Conservation (phyloP, 2,797 vertebrate genomes). For the Thaleichthys pacificus region DNA sequence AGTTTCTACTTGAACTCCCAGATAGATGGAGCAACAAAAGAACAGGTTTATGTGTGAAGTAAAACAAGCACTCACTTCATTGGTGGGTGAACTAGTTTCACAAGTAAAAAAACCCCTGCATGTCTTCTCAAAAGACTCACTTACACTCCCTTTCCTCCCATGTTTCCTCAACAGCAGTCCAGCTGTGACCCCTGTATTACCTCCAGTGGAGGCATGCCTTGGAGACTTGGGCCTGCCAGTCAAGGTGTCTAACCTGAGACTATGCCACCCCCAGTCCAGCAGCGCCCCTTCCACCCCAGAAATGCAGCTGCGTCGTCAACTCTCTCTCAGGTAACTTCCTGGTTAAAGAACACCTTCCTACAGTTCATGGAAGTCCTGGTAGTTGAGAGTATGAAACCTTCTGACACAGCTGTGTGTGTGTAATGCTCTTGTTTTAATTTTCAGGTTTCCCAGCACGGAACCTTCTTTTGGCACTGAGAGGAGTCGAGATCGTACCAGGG, state of each 20-base stretch:
- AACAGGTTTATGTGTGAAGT: neutral
- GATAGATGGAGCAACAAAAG: neutral
- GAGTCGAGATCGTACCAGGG: conserved; percentile 70
- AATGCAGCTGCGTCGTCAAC: conserved; percentile 76
- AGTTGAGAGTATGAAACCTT: too few species aligned
- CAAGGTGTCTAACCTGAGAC: conserved; percentile 59
- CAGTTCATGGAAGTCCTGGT: too few species aligned
- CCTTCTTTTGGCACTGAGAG: conserved; percentile 57
- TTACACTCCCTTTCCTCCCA: neutral
- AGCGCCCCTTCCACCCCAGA: conserved; percentile 84
- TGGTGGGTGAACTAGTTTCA: neutral
- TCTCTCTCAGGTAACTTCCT: conserved; percentile 77
- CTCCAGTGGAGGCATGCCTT: conserved; percentile 67
- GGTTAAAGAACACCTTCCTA: neutral
- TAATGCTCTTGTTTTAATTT: conserved; percentile 32
- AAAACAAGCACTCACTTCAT: neutral
- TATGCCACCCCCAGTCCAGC: conserved; percentile 69
- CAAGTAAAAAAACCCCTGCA: neutral
- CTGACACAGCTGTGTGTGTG: neutral
- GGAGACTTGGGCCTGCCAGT: conserved; percentile 50
- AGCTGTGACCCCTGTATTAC: conserved; percentile 69
- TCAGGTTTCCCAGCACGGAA: conserved; percentile 75
- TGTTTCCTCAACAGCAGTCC: conserved; percentile 67
- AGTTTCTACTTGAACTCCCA: conserved; percentile 5
- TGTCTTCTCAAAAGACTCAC: neutral